Percentiles rank a stretch among this genome's conserved stretches.
Evolutionary conservation across 2,113 vertebrate species (phyloP).

Genomic region (Strix aluco): DNA sequence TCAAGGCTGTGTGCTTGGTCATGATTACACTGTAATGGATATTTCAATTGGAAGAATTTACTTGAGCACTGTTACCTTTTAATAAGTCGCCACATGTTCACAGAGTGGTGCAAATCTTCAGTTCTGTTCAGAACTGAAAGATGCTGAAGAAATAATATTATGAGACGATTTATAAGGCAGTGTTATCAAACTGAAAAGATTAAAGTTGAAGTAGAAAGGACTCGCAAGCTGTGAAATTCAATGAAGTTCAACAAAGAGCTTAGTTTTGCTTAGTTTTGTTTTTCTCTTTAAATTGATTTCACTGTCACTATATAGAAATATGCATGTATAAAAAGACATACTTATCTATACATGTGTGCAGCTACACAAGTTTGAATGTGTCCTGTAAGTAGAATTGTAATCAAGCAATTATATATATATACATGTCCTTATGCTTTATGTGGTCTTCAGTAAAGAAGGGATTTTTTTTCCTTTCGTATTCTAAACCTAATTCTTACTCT

Average conservation of each 20-base stretch:
- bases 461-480: neutral
- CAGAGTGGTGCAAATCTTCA: neutral
- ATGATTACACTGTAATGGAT: slow-evolving; percentile 63
- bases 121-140: slow-evolving; percentile 14
- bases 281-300: neutral
- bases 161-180: neutral
- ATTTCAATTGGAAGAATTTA: slow-evolving; percentile 52
- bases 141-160: neutral
- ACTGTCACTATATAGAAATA: neutral
- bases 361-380: neutral
- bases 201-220: neutral
- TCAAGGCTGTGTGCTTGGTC: slow-evolving; percentile 47
- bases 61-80: slow-evolving; percentile 25
- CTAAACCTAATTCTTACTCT: neutral
- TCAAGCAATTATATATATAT: neutral
- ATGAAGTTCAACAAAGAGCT: neutral
- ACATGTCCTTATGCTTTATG: neutral
- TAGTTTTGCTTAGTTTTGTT: neutral
- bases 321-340: neutral
- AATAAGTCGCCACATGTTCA: neutral
- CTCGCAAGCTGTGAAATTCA: neutral
- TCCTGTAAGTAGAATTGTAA: neutral
- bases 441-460: neutral
- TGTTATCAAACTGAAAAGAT: neutral
- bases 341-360: accelerated